Evolutionary conservation across 1,140 invertebrate genomes (phyloP), one percentile per base, ranked within the genome.

Genomic region (Hyles euphorbiae): DNA sequence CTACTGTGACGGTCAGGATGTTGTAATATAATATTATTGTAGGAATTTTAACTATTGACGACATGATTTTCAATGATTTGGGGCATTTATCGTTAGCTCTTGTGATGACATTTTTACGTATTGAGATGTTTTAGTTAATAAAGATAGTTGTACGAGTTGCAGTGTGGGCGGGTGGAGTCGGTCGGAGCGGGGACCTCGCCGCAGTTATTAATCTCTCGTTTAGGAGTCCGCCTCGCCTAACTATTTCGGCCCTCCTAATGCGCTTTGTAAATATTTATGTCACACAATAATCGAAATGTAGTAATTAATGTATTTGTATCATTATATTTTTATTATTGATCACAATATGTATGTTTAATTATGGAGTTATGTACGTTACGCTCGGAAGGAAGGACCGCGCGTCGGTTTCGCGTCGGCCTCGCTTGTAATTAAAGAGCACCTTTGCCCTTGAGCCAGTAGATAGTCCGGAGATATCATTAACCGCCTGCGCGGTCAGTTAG

Each of bases 301-400:
- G 81, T 71, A 78, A 82, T 85, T 83, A 86, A 88, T 81, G 85
- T 86, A 88, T 84, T 84, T 88, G 85, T 88, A 88, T 85, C 78
- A 88, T 88, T 88, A 85, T 88, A 88, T 88, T 88, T 88, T 88
- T 88, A 88, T 86, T 88, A 85, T 85, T 83, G 83, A 87, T 85
- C 83, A 82, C 85, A 84, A 87, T 70, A 68, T 85, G 83, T 88
- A 88, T 83, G 78, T 82, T 81, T 83, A 85, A 83, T 81, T 76
- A 81, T 74, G 74, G 67, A 70, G 72, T 73, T 75, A 81, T 70
- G 76, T 81, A 84, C 71, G 72, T 75, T 70, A 78, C 60, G 77
- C 61, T 74, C 67, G 70, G 72, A 60, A 50, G 61, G 57, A 58
- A 55, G 40, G 53, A 66, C 51, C 67, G 60, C 53, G 67, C 55